These are phyloP conservation scores for Hippocampus kuda DNA, from an alignment of 2,797 vertebrate genomes.

Conservation along the genomic window DNA sequence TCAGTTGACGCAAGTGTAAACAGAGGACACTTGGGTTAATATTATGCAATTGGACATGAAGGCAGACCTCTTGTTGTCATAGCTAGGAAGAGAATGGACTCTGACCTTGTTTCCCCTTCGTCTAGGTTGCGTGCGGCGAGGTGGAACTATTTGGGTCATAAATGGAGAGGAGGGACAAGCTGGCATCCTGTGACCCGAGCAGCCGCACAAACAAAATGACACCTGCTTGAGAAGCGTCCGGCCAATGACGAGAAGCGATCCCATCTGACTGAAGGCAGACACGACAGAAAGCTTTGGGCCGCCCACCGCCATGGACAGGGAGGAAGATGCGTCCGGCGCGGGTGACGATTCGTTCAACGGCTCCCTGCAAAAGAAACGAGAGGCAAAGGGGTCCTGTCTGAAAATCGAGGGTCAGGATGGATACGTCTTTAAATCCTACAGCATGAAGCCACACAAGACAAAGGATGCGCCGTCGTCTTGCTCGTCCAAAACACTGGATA, in stretches of 20 bases:
- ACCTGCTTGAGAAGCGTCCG: conserved; percentile 49
- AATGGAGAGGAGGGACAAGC: conserved; percentile 58
- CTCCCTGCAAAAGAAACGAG: conserved; percentile 59
- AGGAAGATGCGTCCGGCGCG: conserved; percentile 59
- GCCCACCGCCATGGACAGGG: conserved; percentile 67
- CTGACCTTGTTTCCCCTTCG: conserved; percentile 11
- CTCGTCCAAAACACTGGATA: conserved; percentile 65
- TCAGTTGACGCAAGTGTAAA: background rate
- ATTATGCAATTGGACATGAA: background rate
- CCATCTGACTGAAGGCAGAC: conserved; percentile 52
- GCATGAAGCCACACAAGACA: conserved; percentile 57
- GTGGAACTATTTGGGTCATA: conserved; percentile 41
- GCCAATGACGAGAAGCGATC: conserved; percentile 61
- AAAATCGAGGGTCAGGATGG: conserved; percentile 74
- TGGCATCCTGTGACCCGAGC: conserved; percentile 42
- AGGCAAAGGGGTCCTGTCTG: conserved; percentile 67
- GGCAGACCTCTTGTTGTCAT: background rate
- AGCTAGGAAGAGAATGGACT: background rate
- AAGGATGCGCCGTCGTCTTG: conserved; percentile 41
- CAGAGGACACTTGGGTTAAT: background rate
- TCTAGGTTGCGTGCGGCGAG: conserved; percentile 37
- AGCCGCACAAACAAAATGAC: conserved; percentile 40
- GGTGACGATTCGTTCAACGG: conserved; percentile 54
- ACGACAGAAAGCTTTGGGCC: conserved; percentile 37
- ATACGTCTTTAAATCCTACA: conserved; percentile 75